Evolutionary conservation across 1,140 invertebrate species (phyloP), one percentile per base, ranked within the genome.

Genomic region (Marisa cornuarietis): DNA sequence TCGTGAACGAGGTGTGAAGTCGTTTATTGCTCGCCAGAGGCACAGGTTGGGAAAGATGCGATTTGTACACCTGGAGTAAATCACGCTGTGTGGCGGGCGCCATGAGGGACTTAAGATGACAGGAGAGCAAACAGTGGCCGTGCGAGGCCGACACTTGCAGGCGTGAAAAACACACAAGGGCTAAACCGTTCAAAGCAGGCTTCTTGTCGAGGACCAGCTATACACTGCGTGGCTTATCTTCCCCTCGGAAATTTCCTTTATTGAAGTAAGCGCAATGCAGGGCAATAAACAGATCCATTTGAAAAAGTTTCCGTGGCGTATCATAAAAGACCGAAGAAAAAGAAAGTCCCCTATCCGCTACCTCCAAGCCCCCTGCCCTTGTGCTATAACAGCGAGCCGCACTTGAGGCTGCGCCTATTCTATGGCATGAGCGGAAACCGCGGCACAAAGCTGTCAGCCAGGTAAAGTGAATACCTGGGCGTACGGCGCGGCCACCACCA

Each of bases 51-150:
- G 65, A 24, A 68, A 68, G 65, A n/a, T 58, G 54, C 54, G 13
- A 68, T n/a, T n/a, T n/a, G n/a, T 31, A 68, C 65, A 68, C 65
- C 65, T 68, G 65, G 65, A 11, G 65, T 68, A 68, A 68, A 68
- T 68, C 65, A 68, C 22, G 26, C 10, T n/a, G 65, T 24, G 26
- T 68, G 65, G 65, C 65, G 26, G 65, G 65, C 65, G 22, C 65
- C 65, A 68, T n/a, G 26, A 68, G 26, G 65, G 26, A 22, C 65
- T 68, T 68, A 24, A n/a, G 65, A 31, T 68, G 65, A 68, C 65
- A 68, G 65, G 14, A 68, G 65, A 16, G 65, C 65, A 68, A 68
- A 68, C 65, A 68, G 65, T 24, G 65, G n/a, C 26, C n/a, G 65
- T n/a, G 65, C 26, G 22, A 68, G 65, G 65, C n/a, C 65, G 14